These are phyloP conservation scores for Thamnaconus septentrionalis DNA, from an alignment of 2,113 vertebrate species.

Conservation along the genomic window DNA sequence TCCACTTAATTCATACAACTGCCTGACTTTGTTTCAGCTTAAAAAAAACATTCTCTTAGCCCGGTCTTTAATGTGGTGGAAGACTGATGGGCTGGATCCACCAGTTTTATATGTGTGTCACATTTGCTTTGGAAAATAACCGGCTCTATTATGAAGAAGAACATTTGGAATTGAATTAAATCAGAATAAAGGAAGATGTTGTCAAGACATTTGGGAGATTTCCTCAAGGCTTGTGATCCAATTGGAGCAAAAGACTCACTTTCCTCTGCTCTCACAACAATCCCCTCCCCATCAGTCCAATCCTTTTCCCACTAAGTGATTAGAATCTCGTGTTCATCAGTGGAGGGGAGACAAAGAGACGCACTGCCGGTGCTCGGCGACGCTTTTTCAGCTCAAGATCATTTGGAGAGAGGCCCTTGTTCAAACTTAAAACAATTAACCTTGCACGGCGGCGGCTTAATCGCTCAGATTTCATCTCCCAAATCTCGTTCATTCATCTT, in stretches of 20 bases:
- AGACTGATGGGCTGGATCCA: too few relatives aligned
- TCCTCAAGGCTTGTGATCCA: constrained; percentile 36
- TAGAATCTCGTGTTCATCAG: constrained; percentile 21
- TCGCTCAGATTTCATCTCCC: too few relatives aligned
- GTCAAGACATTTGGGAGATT: constrained; percentile 22
- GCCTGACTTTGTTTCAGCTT: too few relatives aligned
- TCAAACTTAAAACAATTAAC: too few relatives aligned
- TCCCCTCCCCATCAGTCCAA: neutral
- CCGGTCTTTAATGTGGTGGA: neutral
- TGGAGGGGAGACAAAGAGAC: too few relatives aligned
- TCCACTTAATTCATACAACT: too few relatives aligned
- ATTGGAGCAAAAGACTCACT: constrained; percentile 24
- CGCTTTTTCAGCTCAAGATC: too few relatives aligned
- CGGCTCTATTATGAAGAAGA: neutral
- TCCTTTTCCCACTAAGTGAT: constrained; percentile 32
- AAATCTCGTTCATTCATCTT: too few relatives aligned
- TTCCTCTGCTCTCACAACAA: constrained; percentile 7
- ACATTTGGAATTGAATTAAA: constrained; percentile 18
- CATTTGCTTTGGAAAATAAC: constrained; percentile 18
- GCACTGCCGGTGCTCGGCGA: too few relatives aligned
- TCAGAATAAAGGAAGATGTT: neutral
- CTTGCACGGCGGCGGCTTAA: too few relatives aligned
- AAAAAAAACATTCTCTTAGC: neutral
- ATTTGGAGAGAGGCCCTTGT: too few relatives aligned
- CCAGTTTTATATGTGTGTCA: constrained; percentile 5